Percentiles rank a stretch among this genome's conserved stretches.
Conservation (phyloP, 1,140 invertebrate species). For the Drosophila santomea region DNA sequence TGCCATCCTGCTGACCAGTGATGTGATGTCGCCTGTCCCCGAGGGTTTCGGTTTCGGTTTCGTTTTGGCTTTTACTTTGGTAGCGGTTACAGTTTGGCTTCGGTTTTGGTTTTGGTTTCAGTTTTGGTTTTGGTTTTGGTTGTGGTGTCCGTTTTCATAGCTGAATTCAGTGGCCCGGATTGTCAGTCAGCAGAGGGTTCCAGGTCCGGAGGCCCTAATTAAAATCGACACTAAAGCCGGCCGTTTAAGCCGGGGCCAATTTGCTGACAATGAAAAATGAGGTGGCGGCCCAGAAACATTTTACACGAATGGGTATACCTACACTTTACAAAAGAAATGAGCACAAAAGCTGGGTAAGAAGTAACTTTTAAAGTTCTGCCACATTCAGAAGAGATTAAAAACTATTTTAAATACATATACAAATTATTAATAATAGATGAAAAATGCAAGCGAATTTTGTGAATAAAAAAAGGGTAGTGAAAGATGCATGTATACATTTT, state of each 20-base stretch:
- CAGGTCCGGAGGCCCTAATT: constrained; percentile 50
- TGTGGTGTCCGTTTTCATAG: constrained; percentile 19
- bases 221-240: constrained; percentile 74
- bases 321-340: background rate
- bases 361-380: too few species aligned
- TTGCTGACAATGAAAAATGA: constrained; percentile 64
- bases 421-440: too few species aligned
- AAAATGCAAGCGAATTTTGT: too few species aligned
- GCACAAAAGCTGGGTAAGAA: too few species aligned
- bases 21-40: constrained; percentile 38
- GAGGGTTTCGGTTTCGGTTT: constrained; percentile 30
- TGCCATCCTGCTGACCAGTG: constrained; percentile 21
- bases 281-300: constrained; percentile 1
- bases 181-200: constrained; percentile 3
- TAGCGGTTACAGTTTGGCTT: constrained; percentile 2
- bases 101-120: constrained; percentile 3
- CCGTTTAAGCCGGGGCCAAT: constrained; percentile 63
- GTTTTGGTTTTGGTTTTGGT: constrained; percentile 1
- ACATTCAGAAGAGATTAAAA: too few species aligned
- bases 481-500: too few species aligned
- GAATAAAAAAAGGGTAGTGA: too few species aligned
- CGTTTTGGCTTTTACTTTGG: background rate
- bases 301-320: background rate
- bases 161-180: constrained; percentile 14
- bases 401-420: too few species aligned